Evolutionary conservation across 2,888 invertebrate genomes (phyloP).

Genomic region (Sminthurinus aureus): DNA sequence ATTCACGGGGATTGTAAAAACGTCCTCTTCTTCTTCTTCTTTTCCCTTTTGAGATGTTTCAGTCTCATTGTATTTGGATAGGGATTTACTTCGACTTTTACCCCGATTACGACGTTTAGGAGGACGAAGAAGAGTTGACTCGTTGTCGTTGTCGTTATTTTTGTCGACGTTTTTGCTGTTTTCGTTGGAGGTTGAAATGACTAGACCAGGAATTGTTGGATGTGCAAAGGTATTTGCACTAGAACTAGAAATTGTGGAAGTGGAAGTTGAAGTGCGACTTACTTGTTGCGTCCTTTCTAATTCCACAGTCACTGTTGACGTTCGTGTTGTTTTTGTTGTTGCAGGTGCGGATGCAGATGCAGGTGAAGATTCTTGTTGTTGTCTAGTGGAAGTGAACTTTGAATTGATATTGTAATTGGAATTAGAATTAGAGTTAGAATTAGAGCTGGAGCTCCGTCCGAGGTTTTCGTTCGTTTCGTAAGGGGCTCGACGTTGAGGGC

Average conservation of each 20-base stretch:
- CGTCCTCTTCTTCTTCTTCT: constrained; percentile 9
- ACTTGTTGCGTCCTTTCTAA: no score
- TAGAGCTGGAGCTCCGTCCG: no score
- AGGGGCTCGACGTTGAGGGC: background rate
- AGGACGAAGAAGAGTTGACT: no score
- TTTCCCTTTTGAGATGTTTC: constrained; percentile 8
- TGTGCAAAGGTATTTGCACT: constrained; percentile 50
- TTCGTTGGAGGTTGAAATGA: constrained; percentile 43
- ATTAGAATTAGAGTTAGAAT: background rate
- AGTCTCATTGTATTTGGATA: constrained; percentile 23
- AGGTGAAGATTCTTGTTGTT: background rate
- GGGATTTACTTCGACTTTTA: constrained; percentile 52
- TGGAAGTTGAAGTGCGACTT: no score
- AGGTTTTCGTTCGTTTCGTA: constrained; percentile 9
- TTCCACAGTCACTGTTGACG: no score
- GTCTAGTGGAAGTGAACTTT: no score
- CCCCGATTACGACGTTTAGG: background rate
- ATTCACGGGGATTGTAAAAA: constrained; percentile 26
- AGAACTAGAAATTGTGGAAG: no score
- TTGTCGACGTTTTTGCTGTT: no score
- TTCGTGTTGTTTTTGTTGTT: background rate
- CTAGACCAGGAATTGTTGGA: constrained; percentile 58
- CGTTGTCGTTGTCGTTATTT: no score
- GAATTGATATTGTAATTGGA: background rate
- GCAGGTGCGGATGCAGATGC: constrained; percentile 29